Conservation (phyloP, 2,888 invertebrate genomes). For the Eupsilia transversa region DNA sequence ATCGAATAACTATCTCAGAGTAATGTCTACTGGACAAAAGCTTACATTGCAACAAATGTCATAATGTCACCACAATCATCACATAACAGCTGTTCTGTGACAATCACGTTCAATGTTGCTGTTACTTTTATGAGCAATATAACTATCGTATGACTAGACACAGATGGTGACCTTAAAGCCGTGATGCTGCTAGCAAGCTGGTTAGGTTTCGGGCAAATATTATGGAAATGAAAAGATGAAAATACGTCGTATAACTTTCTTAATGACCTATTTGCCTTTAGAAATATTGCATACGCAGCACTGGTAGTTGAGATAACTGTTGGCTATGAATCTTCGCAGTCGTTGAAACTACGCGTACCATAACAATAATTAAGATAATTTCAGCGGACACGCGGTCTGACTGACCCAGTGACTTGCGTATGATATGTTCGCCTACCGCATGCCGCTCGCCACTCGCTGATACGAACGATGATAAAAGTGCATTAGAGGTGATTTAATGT, state of each 20-base stretch:
- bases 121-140: not conserved
- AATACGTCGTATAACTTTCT: conserved; percentile 4
- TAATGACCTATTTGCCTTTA: conserved; percentile 8
- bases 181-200: not conserved
- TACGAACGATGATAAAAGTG: conserved; percentile 42
- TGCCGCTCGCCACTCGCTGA: conserved; percentile 34
- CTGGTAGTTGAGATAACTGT: conserved; percentile 20
- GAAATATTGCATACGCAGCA: conserved; percentile 17
- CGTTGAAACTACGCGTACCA: conserved; percentile 27
- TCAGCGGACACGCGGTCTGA: conserved; percentile 58
- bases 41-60: conserved; percentile 4
- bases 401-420: conserved; percentile 73
- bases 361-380: conserved; percentile 55
- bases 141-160: not conserved
- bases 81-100: too few relatives aligned
- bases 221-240: not conserved
- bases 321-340: conserved; percentile 18
- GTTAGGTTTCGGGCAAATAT: not conserved
- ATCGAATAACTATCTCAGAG: not conserved
- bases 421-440: conserved; percentile 59
- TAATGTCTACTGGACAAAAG: not conserved
- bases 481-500: conserved; percentile 46
- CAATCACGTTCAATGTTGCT: not conserved
- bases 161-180: not conserved
- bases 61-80: conserved; percentile 9